Percentiles rank a stretch among this genome's conserved stretches.
Evolutionary conservation across 2,888 invertebrate species (phyloP).

Genomic region (Nasonia oneida): DNA sequence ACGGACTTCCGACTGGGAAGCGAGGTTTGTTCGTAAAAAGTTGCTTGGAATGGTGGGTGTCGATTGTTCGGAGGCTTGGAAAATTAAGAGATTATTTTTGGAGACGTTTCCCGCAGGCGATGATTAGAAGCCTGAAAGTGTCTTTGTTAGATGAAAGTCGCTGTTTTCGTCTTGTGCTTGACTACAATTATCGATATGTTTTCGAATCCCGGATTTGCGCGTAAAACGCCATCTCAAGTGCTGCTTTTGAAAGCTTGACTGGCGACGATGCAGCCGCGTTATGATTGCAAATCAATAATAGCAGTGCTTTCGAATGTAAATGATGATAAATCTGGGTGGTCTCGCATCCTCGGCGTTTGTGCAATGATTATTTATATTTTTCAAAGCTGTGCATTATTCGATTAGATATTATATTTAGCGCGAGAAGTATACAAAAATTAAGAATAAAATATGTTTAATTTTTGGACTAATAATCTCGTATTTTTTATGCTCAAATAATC

Average conservation of each 20-base stretch:
- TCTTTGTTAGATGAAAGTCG: conserved; percentile 45
- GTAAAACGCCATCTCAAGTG: conserved; percentile 39
- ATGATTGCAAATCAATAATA: neutral
- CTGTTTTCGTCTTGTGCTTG: conserved; percentile 29
- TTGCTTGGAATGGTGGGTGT: neutral
- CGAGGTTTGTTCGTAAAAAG: neutral
- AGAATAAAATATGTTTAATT: too few relatives aligned
- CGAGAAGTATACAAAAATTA: neutral
- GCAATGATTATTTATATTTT: neutral
- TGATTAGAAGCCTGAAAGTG: conserved; percentile 24
- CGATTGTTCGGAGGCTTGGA: neutral
- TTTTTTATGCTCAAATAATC: too few relatives aligned
- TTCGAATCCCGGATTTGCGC: conserved; percentile 50
- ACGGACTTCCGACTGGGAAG: conserved; percentile 26
- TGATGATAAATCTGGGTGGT: neutral
- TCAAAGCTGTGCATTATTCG: neutral
- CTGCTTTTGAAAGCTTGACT: conserved; percentile 29
- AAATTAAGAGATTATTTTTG: conserved; percentile 18
- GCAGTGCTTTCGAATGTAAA: neutral
- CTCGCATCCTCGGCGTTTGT: neutral
- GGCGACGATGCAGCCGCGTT: neutral
- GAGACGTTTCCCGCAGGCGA: conserved; percentile 3
- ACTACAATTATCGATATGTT: conserved; percentile 42
- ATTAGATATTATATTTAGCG: neutral
- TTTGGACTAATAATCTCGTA: too few relatives aligned